Evolutionary conservation across 2,888 invertebrate genomes (phyloP).

Genomic region (Drosophila flavopinicola): DNA sequence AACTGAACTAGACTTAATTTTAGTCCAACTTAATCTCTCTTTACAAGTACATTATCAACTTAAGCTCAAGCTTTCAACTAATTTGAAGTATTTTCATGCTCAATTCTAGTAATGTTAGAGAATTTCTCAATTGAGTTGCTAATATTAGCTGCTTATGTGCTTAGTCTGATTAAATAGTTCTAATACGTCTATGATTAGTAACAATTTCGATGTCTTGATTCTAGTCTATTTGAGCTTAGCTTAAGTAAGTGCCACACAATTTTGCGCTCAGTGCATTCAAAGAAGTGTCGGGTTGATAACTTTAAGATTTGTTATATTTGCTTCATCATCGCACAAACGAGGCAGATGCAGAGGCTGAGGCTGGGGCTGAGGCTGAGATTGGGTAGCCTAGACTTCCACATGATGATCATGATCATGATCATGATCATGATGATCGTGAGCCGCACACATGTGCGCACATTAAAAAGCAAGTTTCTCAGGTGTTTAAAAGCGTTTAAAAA

Average conservation of each 20-base stretch:
- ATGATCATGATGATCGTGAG: constrained; percentile 35
- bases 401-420: constrained; percentile 16
- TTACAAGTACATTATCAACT: background rate
- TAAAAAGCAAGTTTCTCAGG: constrained; percentile 81
- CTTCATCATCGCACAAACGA: constrained; percentile 77
- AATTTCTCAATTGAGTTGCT: background rate
- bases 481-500: constrained; percentile 80
- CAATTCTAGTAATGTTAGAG: background rate
- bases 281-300: constrained; percentile 70
- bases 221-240: too few relatives aligned
- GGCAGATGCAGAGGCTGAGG: constrained; percentile 13
- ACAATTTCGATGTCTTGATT: too few relatives aligned
- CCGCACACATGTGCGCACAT: constrained; percentile 77
- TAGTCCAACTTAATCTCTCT: too few relatives aligned
- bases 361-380: too few relatives aligned
- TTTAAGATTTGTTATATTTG: constrained; percentile 79
- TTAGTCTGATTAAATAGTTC: too few relatives aligned
- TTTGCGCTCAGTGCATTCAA: constrained; percentile 7
- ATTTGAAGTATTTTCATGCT: background rate
- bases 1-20: too few relatives aligned
- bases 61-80: background rate
- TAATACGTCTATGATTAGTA: too few relatives aligned
- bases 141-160: too few relatives aligned
- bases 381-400: constrained; percentile 30
- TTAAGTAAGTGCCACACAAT: too few relatives aligned